Conservation (phyloP, 2,797 vertebrate species). For the Brachymystax lenok region DNA sequence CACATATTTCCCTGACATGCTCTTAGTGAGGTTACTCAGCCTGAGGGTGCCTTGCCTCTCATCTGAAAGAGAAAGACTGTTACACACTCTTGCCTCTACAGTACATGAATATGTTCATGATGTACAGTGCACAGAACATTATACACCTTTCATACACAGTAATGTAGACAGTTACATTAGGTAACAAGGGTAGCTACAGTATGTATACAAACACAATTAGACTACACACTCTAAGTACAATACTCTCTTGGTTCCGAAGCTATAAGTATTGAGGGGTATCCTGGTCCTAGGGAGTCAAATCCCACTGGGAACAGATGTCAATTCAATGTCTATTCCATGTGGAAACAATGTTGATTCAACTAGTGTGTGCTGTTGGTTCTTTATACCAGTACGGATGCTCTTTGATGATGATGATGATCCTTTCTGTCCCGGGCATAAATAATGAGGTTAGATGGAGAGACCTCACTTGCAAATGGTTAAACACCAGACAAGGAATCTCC, state of each 20-base stretch:
- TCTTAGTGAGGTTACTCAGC: conserved; percentile 87
- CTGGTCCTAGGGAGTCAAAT: background rate
- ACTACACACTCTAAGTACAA: background rate
- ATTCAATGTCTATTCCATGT: too few species aligned
- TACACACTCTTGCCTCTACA: conserved; percentile 26
- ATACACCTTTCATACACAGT: background rate
- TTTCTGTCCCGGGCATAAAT: background rate
- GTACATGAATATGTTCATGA: background rate
- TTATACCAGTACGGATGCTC: too few species aligned
- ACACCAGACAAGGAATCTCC: background rate
- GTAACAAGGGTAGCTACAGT: background rate
- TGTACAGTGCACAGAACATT: background rate
- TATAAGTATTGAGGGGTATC: background rate
- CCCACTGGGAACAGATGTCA: too few species aligned
- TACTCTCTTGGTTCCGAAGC: background rate
- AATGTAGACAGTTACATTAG: background rate
- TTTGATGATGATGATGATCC: too few species aligned
- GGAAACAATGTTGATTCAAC: too few species aligned
- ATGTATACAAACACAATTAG: background rate
- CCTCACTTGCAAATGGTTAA: background rate
- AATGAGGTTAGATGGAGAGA: background rate
- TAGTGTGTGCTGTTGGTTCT: too few species aligned
- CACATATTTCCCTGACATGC: conserved; percentile 89
- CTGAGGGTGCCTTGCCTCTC: conserved; percentile 84
- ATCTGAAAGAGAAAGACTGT: conserved; percentile 64